These are phyloP conservation scores for Mesembrinibis cayennensis DNA, from an alignment of 2,113 vertebrate genomes.

Conservation along the genomic window DNA sequence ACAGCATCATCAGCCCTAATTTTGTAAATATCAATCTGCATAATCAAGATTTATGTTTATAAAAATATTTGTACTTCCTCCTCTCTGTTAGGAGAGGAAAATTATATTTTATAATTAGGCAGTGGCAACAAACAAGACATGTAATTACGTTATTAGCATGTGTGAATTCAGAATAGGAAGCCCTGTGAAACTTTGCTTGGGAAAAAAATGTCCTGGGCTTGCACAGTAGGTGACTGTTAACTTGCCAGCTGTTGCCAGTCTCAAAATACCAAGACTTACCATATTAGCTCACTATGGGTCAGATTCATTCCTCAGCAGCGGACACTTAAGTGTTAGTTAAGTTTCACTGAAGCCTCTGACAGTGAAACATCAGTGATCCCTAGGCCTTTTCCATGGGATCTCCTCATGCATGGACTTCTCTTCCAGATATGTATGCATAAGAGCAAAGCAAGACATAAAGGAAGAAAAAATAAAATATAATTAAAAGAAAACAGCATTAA, in stretches of 20 bases:
- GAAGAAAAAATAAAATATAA: background rate
- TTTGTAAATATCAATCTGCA: background rate
- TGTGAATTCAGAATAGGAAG: conserved; percentile 53
- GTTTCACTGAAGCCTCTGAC: background rate
- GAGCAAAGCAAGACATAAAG: background rate
- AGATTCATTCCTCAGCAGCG: background rate
- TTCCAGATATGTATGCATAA: background rate
- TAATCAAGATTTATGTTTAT: background rate
- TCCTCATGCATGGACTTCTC: background rate
- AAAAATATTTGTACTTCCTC: conserved; percentile 18
- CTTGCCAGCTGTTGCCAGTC: conserved; percentile 29
- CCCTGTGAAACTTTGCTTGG: conserved; percentile 3
- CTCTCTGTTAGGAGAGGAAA: conserved; percentile 1
- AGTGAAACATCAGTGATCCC: background rate
- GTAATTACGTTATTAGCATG: conserved; percentile 30
- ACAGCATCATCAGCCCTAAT: background rate
- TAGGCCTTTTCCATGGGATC: background rate
- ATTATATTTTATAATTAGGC: conserved; percentile 39
- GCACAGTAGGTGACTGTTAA: conserved; percentile 46
- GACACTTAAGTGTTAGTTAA: background rate
- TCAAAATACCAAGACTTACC: background rate
- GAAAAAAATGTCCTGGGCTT: conserved; percentile 1
- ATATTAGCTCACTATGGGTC: background rate
- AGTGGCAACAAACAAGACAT: background rate
- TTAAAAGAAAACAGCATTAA: background rate